Conservation (phyloP, 2,113 vertebrate genomes). For the Antidorcas marsupialis region DNA sequence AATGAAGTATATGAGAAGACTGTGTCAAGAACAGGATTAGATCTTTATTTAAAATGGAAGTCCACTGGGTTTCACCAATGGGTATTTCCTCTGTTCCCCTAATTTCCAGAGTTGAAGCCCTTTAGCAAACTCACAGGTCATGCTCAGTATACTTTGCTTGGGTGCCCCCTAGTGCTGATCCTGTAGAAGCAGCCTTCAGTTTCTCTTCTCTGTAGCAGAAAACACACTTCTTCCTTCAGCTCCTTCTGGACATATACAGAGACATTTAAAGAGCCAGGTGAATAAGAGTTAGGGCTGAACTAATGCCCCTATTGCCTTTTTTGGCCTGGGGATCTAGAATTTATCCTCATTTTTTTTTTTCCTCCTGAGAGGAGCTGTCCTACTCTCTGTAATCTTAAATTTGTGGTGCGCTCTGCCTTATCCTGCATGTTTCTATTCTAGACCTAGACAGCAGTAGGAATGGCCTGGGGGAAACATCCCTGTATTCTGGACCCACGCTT, state of each 20-base stretch:
- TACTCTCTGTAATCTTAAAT: background rate
- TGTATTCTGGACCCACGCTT: background rate
- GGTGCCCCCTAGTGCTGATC: conserved; percentile 69
- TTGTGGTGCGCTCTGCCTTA: background rate
- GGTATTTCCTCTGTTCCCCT: conserved; percentile 53
- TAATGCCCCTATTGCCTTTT: conserved; percentile 21
- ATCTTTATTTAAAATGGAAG: conserved; percentile 46
- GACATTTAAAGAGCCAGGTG: conserved; percentile 55
- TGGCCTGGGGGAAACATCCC: background rate
- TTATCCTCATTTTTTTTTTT: background rate
- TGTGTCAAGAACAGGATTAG: conserved; percentile 12
- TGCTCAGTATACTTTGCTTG: conserved; percentile 50
- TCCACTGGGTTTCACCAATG: conserved; percentile 39
- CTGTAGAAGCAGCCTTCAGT: conserved; percentile 57
- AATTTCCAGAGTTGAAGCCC: conserved; percentile 54
- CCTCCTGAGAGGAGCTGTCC: background rate
- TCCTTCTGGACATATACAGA: conserved; percentile 50
- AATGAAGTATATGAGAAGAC: background rate
- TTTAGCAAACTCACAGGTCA: conserved; percentile 51
- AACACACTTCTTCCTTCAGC: conserved; percentile 48
- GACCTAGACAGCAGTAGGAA: background rate
- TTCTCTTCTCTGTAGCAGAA: conserved; percentile 53
- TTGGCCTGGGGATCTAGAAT: conserved; percentile 4
- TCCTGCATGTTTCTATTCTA: conserved; percentile 14
- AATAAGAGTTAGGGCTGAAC: conserved; percentile 43